Percentiles rank a stretch among this genome's conserved stretches.
phyloP scores from a whole-genome alignment of 2,888 invertebrate genomes.

The Heterodera filipjevi region DNA sequence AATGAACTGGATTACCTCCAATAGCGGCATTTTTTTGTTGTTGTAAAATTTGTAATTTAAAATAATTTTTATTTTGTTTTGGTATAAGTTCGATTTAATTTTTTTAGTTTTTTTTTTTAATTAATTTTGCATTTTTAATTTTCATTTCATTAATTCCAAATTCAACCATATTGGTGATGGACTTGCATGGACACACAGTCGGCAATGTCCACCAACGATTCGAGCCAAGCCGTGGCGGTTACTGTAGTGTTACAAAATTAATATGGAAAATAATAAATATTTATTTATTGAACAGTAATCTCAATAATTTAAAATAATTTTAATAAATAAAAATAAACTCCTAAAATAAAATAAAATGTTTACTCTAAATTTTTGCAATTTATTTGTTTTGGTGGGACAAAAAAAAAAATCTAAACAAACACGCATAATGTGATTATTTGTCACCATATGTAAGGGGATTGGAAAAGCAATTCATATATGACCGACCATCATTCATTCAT shows the following conservation, averaged over 20 bases:
- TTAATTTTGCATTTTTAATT: too few species aligned
- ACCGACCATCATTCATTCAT: neutral
- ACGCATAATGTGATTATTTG: too few species aligned
- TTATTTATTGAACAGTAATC: too few species aligned
- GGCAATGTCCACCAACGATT: slow-evolving; percentile 58
- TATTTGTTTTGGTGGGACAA: too few species aligned
- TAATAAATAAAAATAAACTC: neutral
- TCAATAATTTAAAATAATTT: neutral
- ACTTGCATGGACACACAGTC: slow-evolving; percentile 49
- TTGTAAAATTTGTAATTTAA: slow-evolving; percentile 1
- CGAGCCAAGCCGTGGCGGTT: slow-evolving; percentile 61
- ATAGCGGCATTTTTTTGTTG: neutral
- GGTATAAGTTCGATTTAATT: too few species aligned
- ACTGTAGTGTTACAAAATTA: slow-evolving; percentile 45
- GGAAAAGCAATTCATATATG: neutral
- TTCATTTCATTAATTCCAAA: too few species aligned
- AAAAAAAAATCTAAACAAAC: neutral
- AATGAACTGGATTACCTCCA: neutral
- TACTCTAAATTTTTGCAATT: too few species aligned
- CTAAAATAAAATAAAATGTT: too few species aligned
- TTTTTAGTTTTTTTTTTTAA: too few species aligned
- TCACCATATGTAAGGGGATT: too few species aligned
- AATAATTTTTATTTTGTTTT: neutral
- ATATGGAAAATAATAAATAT: neutral
- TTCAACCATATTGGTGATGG: slow-evolving; percentile 42